A percentile compares a stretch with the other conserved stretches of the same genome.
Conservation (phyloP, 92 coral and sea anemone genomes). For the Blastomussa wellsi region DNA sequence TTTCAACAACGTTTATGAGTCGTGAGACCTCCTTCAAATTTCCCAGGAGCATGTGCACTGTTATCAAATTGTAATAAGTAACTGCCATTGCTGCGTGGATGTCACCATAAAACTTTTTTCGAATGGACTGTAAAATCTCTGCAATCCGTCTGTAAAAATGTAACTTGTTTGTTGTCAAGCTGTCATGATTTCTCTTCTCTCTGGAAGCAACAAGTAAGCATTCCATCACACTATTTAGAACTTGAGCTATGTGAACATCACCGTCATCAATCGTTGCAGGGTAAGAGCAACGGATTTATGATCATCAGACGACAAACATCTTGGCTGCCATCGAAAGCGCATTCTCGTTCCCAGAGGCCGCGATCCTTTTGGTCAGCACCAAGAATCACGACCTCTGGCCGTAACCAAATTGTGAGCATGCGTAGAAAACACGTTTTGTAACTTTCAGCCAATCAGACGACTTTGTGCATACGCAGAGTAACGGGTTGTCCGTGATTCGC, state of each 20-base stretch:
- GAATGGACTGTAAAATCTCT: neutral
- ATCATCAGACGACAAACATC: neutral
- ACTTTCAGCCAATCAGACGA: too few species aligned
- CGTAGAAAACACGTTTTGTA: too few species aligned
- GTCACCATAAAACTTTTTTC: neutral
- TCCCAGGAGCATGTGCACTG: neutral
- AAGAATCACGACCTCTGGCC: too few species aligned
- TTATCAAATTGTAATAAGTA: neutral
- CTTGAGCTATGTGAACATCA: neutral
- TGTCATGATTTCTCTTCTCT: neutral
- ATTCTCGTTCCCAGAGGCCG: too few species aligned
- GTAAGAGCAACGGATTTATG: neutral
- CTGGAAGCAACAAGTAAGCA: neutral
- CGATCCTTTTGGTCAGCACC: too few species aligned
- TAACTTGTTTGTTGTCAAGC: neutral
- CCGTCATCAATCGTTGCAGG: constrained; percentile 3
- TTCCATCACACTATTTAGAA: neutral
- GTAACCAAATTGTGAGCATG: too few species aligned
- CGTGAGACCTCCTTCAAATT: neutral
- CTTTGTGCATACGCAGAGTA: too few species aligned
- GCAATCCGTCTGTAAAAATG: neutral
- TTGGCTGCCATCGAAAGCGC: neutral
- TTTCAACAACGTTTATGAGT: neutral
- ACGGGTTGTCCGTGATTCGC: too few species aligned
- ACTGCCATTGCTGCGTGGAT: neutral